phyloP scores from a whole-genome alignment of 1,140 invertebrate genomes.

The Nasonia longicornis region DNA sequence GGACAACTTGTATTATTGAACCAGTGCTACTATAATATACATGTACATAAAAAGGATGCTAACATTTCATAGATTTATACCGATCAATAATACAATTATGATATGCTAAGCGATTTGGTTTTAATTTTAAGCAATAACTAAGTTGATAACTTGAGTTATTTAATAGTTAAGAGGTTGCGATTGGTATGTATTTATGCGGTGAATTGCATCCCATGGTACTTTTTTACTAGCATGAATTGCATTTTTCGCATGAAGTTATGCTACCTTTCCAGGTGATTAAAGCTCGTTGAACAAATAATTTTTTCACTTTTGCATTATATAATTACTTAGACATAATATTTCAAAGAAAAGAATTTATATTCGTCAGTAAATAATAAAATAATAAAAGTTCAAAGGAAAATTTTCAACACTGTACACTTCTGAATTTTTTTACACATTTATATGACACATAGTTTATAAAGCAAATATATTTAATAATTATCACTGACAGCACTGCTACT shows the following conservation, averaged over 20 bases:
- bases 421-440: background rate
- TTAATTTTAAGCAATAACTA: background rate
- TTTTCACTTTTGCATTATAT: background rate
- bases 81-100: background rate
- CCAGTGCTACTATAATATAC: constrained; percentile 50
- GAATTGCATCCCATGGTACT: constrained; percentile 18
- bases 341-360: background rate
- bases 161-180: constrained; percentile 12
- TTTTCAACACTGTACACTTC: too few species aligned
- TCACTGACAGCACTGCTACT: background rate
- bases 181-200: constrained; percentile 7
- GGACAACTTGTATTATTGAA: constrained; percentile 67
- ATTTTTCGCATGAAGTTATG: constrained; percentile 35
- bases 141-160: background rate
- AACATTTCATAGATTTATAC: constrained; percentile 22
- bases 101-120: too few species aligned
- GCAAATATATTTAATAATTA: background rate
- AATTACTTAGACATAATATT: background rate
- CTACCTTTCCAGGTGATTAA: constrained; percentile 35
- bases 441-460: background rate
- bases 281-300: constrained; percentile 12
- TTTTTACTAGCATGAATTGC: constrained; percentile 23
- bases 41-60: constrained; percentile 12
- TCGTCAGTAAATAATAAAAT: background rate
- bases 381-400: too few species aligned